Conservation (phyloP, 2,113 vertebrate genomes). For the Leucoraja erinaceus region DNA sequence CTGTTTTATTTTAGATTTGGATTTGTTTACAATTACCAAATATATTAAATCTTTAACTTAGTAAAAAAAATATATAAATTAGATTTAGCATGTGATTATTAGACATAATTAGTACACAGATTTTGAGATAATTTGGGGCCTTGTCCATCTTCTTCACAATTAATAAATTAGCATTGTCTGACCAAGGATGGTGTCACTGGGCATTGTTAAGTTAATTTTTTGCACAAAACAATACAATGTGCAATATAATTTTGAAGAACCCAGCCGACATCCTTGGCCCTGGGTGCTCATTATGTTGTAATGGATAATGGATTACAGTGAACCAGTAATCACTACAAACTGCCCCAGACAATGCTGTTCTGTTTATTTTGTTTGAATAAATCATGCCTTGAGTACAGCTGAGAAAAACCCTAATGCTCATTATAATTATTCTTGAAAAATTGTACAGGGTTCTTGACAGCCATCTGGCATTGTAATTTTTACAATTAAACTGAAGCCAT, state of each 20-base stretch:
- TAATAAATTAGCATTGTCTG: neutral
- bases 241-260: neutral
- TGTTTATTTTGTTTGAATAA: conserved; percentile 32
- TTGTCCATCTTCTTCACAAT: neutral
- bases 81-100: neutral
- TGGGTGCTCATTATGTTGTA: neutral
- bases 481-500: conserved; percentile 12
- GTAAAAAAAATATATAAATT: neutral
- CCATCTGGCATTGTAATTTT: conserved; percentile 3
- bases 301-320: conserved; percentile 34
- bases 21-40: neutral
- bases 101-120: neutral
- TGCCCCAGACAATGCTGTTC: conserved; percentile 28
- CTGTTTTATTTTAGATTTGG: too few species aligned
- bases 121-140: neutral
- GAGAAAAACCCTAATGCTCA: neutral
- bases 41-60: neutral
- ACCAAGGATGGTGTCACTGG: neutral
- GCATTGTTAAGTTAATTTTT: conserved; percentile 1
- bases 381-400: neutral
- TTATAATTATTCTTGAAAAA: conserved; percentile 28
- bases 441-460: conserved; percentile 7
- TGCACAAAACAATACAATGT: neutral
- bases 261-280: neutral
- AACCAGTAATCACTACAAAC: conserved; percentile 24